Percentiles rank a stretch among this genome's conserved stretches.
Conservation (phyloP, 1,140 invertebrate species). For the Phenacoccus solenopsis region DNA sequence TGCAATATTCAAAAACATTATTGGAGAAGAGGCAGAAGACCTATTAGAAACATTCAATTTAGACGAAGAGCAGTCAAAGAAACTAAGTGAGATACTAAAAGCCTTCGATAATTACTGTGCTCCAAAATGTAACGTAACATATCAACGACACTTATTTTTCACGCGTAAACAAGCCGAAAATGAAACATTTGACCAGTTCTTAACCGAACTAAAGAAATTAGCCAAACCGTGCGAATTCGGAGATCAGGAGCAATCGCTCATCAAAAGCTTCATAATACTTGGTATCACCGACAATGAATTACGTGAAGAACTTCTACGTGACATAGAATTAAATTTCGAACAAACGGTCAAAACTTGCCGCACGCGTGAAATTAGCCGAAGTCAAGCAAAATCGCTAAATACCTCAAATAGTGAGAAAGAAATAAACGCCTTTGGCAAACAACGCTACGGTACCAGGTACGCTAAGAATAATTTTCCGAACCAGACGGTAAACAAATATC, state of each 20-base stretch:
- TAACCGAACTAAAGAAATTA: slow-evolving; percentile 18
- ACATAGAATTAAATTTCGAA: neutral
- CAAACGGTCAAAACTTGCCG: neutral
- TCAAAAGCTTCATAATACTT: slow-evolving; percentile 17
- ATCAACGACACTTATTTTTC: slow-evolving; percentile 10
- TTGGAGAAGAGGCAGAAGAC: too few relatives aligned
- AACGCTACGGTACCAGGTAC: neutral
- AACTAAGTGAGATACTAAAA: neutral
- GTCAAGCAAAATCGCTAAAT: neutral
- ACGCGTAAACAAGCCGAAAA: slow-evolving; percentile 4
- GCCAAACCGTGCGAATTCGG: slow-evolving; percentile 17
- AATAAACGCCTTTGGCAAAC: neutral
- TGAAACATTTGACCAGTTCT: slow-evolving; percentile 20
- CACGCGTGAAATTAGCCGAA: neutral
- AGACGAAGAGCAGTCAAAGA: neutral
- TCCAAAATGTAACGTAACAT: neutral
- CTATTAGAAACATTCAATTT: too few relatives aligned
- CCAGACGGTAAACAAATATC: neutral
- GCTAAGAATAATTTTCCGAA: too few relatives aligned
- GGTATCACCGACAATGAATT: slow-evolving; percentile 12
- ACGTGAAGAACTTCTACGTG: neutral
- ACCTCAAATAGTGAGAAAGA: too few relatives aligned
- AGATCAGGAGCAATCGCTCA: slow-evolving; percentile 7
- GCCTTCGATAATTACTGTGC: slow-evolving; percentile 1
- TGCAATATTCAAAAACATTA: too few relatives aligned